Conservation (phyloP, 1,140 invertebrate species). For the Grapholita molesta region DNA sequence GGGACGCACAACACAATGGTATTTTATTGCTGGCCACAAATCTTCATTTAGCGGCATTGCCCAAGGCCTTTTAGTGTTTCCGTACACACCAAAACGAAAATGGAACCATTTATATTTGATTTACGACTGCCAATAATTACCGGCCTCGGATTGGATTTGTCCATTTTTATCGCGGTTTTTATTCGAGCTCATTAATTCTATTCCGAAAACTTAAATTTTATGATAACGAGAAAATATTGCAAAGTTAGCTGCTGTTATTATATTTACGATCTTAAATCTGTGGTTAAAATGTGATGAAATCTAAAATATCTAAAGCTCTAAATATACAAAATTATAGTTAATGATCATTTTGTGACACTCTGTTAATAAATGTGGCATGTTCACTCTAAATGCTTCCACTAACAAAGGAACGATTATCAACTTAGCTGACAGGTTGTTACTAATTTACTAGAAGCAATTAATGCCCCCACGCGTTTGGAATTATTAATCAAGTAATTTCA, state of each 20-base stretch:
- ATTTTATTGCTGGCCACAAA: constrained; percentile 62
- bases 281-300: neutral
- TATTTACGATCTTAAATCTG: too few relatives aligned
- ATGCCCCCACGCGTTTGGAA: neutral
- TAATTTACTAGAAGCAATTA: neutral
- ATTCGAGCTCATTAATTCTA: constrained; percentile 8
- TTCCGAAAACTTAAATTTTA: neutral
- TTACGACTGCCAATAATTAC: constrained; percentile 43
- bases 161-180: constrained; percentile 20
- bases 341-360: neutral
- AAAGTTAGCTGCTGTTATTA: neutral
- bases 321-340: neutral
- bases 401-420: neutral
- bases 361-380: neutral
- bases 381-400: neutral
- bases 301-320: neutral
- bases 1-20: constrained; percentile 38
- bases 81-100: constrained; percentile 39
- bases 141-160: constrained; percentile 28
- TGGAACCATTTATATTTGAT: constrained; percentile 43
- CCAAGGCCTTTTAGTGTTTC: constrained; percentile 38
- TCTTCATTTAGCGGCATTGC: constrained; percentile 53
- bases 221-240: too few relatives aligned
- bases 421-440: neutral
- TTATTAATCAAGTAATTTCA: neutral